Base-by-base conservation (phyloP, 2,888 invertebrate species). In the Nudaria mundana region DNA sequence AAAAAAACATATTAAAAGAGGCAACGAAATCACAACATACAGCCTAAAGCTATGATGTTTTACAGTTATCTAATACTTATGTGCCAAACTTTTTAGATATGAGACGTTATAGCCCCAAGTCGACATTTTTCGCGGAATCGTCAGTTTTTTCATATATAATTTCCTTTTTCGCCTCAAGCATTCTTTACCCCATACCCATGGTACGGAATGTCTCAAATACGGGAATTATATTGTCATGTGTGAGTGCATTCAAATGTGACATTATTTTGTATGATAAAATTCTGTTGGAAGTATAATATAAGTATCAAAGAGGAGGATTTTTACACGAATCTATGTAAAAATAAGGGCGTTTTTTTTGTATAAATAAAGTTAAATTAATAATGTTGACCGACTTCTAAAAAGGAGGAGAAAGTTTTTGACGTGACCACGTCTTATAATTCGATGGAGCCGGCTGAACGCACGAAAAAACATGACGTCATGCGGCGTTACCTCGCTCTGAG, bases 61-160 rank as follows among this genome's bases (percentile, higher is more conserved):
- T 54, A 69, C 67, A 73, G 74, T 74, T 82, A 85, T 86, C 81
- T 81, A 75, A 81, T 81, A 76, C 82, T 77, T 73, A 76, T 77
- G 80, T 76, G 83, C 82, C 83, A 84, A 87, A 86, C 71, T 85
- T 83, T 63, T 62, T 59, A 67, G 78, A 84, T 79, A 80, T 52
- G 69, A 65, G 47, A 56, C 58, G 67, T 73, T 78, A 16, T 16
- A 12, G 23, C 32, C 66, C 62, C 66, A 52, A 56, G 69, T 22
- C 54, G 53, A 47, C 54, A 34, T 70, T 78, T 74, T 75, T 70
- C 60, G 42, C 41, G 38, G 62, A 53, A 60, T 55, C 47, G 42
- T 52, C 57, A 48, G 51, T 66, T 63, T 45, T 45, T 42, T 44
- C 47, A 44, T 36, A 36, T 16, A 44, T n/a, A n/a, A n/a, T 34